Conservation (phyloP, 2,797 vertebrate species). For the Dermochelys coriacea region DNA sequence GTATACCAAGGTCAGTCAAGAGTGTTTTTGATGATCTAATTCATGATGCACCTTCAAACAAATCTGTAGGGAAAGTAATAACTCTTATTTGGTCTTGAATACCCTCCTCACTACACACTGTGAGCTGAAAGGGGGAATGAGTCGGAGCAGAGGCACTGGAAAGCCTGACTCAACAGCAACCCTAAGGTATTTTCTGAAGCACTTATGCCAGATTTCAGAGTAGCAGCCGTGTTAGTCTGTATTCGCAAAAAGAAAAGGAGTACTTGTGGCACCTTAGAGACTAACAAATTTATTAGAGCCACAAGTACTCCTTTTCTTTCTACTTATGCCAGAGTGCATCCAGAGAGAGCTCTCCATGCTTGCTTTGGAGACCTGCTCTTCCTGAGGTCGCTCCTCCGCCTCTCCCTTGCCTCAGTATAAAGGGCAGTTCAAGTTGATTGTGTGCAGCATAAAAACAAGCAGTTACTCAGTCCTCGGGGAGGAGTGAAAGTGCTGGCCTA, state of each 20-base stretch:
- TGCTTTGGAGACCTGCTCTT: neutral
- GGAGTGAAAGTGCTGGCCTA: slow-evolving; percentile 29
- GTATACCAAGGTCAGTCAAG: neutral
- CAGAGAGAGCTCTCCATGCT: neutral
- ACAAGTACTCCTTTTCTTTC: no score
- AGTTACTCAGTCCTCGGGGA: neutral
- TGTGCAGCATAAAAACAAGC: slow-evolving; percentile 20
- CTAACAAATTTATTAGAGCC: no score
- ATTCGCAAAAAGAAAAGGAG: no score
- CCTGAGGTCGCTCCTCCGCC: slow-evolving; percentile 1
- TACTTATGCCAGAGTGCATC: slow-evolving; percentile 2
- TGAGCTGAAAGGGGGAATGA: slow-evolving; percentile 14
- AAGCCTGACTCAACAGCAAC: slow-evolving; percentile 38
- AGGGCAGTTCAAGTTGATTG: slow-evolving; percentile 31
- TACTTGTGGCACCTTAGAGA: no score
- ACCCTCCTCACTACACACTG: rapidly evolving
- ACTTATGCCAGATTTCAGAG: slow-evolving; percentile 2
- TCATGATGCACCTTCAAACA: neutral
- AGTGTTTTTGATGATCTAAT: neutral
- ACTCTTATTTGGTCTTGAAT: neutral
- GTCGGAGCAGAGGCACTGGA: neutral
- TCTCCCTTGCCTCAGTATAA: slow-evolving; percentile 36
- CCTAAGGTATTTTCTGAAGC: neutral
- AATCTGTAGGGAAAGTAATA: neutral
- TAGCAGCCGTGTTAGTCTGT: no score